Evolutionary conservation across 1,140 invertebrate genomes (phyloP).

Genomic region (Zophobas morio): DNA sequence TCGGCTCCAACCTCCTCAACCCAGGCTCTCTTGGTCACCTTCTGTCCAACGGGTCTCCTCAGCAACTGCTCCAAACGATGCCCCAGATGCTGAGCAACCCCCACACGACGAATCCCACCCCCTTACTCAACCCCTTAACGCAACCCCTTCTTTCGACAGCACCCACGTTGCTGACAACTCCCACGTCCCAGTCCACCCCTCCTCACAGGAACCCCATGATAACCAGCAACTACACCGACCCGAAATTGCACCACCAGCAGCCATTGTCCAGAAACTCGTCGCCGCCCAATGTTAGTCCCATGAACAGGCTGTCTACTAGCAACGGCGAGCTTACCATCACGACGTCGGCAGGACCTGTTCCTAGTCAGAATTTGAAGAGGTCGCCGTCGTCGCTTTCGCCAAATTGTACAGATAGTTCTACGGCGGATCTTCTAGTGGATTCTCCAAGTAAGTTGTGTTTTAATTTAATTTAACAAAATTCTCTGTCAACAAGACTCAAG

Average conservation of each 20-base stretch:
- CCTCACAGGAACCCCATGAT: conserved; percentile 50
- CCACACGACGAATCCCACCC: conserved; percentile 67
- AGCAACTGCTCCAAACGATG: conserved; percentile 76
- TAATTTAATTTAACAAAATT: no score
- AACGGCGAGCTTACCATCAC: conserved; percentile 75
- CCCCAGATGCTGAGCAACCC: conserved; percentile 71
- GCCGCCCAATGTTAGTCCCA: conserved; percentile 70
- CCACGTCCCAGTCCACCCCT: conserved; percentile 58
- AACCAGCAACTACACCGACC: conserved; percentile 61
- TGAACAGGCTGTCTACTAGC: conserved; percentile 20
- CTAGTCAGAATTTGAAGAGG: conserved; percentile 66
- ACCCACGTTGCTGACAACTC: conserved; percentile 67
- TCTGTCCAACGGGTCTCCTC: conserved; percentile 78
- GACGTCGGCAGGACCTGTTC: conserved; percentile 75
- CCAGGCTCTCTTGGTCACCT: conserved; percentile 78
- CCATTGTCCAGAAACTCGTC: conserved; percentile 61
- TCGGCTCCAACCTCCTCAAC: conserved; percentile 72
- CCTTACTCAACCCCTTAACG: conserved; percentile 65
- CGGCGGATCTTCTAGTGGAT: conserved; percentile 81
- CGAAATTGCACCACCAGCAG: conserved; percentile 42
- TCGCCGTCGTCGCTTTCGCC: conserved; percentile 74
- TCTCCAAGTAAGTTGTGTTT: conserved; percentile 89
- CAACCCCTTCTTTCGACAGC: conserved; percentile 70
- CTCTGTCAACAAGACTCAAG: no score
- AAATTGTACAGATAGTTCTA: conserved; percentile 73